Conservation (phyloP, 2,113 vertebrate species). For the Mesoclemmys tuberculata region DNA sequence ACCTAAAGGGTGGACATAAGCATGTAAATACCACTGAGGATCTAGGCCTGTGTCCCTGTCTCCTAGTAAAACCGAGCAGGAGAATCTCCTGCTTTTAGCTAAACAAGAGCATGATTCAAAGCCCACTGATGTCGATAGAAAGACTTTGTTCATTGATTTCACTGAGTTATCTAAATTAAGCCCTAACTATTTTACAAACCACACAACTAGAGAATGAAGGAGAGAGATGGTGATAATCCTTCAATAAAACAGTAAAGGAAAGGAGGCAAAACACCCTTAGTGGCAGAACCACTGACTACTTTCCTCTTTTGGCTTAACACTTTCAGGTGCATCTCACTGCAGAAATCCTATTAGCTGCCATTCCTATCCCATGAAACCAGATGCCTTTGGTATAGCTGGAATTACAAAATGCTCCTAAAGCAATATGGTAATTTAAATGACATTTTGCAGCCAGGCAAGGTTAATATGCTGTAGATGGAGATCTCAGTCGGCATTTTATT, state of each 20-base stretch:
- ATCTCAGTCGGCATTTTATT: conserved; percentile 34
- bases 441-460: conserved; percentile 50
- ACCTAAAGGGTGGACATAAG: background rate
- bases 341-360: conserved; percentile 31
- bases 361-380: background rate
- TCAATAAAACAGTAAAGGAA: background rate
- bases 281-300: background rate
- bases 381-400: background rate
- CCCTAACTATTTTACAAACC: background rate
- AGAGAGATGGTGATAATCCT: background rate
- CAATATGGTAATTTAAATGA: conserved; percentile 30
- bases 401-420: conserved; percentile 40
- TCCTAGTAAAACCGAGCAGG: background rate
- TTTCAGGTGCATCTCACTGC: background rate
- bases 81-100: background rate
- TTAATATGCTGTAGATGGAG: conserved; percentile 36
- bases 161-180: background rate
- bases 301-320: background rate
- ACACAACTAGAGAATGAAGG: background rate
- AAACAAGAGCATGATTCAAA: background rate
- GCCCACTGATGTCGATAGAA: background rate
- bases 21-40: background rate
- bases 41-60: background rate
- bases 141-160: background rate
- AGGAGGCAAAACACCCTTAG: background rate